Evolutionary conservation across 2,888 invertebrate genomes (phyloP), one percentile per base, ranked within the genome.

Genomic region (Argynnis bischoffii): DNA sequence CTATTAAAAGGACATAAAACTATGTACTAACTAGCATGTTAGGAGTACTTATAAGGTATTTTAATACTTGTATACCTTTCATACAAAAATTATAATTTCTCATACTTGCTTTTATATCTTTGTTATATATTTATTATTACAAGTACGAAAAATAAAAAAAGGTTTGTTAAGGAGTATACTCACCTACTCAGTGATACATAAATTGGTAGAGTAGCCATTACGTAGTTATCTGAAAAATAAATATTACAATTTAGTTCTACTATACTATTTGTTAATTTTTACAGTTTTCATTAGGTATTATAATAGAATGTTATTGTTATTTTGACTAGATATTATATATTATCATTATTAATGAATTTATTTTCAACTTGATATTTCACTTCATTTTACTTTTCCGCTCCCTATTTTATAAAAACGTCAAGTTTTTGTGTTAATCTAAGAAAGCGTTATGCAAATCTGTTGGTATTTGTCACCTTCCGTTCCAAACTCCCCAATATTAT

Each of bases 181-280:
- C 81, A 90, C 90, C 89, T 90, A 87, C 86, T 90, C 3, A 91
- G 74, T 14, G 90, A 91, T 0, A 91, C 89, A 74, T 82, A 90
- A 54, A 91, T 90, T 21, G 90, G 90, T 53, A 91, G 79, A 16
- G 90, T 91, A 15, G 90, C 90, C 90, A 91, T 89, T 80, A 77
- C 73, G 56, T 53, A 56, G 21, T 41, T 26, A 26, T n/a, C 59
- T 57, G 61, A 54, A 63, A 55, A 13, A 65, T 50, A 67, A 56
- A 31, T 64, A 48, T 51, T 53, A 35, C 64, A 53, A 60, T 65
- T 55, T 67, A 46, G n/a, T 14, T 14, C n/a, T 18, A 26, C 31
- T n/a, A n/a, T n/a, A n/a, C n/a, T n/a, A 4, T 5, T 18, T 18
- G 18, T 18, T 18, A 18, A 18, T 18, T 18, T 18, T 18, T 18